Conservation (phyloP, 2,888 invertebrate species). For the Drosophila sordidula region DNA sequence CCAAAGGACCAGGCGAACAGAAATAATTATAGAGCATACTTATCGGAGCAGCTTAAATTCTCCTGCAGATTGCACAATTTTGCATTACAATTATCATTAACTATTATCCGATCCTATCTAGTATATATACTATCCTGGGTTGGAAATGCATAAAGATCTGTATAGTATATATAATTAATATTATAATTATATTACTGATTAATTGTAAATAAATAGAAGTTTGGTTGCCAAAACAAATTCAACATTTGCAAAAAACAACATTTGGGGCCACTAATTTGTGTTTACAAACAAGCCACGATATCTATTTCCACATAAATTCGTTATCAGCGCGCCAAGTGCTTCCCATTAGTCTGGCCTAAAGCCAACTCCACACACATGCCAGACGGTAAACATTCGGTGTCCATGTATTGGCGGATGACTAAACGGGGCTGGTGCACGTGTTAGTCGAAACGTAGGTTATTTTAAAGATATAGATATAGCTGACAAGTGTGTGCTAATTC, state of each 20-base stretch:
- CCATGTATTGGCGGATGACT: constrained; percentile 26
- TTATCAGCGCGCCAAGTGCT: constrained; percentile 48
- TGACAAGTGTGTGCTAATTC: neutral
- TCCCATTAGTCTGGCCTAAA: constrained; percentile 26
- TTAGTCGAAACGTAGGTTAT: constrained; percentile 22
- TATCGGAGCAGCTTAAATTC: no score
- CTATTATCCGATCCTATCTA: no score
- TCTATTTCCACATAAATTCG: constrained; percentile 14
- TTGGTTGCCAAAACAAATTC: no score
- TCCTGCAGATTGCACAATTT: no score
- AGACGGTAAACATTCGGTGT: constrained; percentile 1
- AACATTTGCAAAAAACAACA: neutral
- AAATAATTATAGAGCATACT: no score
- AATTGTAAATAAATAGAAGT: no score
- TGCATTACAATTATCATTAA: no score
- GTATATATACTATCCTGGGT: no score
- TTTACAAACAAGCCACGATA: constrained; percentile 18
- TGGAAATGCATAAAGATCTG: no score
- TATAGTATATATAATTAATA: no score
- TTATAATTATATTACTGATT: no score
- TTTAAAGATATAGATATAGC: neutral
- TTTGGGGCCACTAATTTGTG: neutral
- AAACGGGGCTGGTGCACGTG: constrained; percentile 42
- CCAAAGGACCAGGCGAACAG: no score
- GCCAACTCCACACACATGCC: constrained; percentile 13